Base-by-base conservation (phyloP, 2,888 invertebrate species). In the Odontothrips loti region DNA sequence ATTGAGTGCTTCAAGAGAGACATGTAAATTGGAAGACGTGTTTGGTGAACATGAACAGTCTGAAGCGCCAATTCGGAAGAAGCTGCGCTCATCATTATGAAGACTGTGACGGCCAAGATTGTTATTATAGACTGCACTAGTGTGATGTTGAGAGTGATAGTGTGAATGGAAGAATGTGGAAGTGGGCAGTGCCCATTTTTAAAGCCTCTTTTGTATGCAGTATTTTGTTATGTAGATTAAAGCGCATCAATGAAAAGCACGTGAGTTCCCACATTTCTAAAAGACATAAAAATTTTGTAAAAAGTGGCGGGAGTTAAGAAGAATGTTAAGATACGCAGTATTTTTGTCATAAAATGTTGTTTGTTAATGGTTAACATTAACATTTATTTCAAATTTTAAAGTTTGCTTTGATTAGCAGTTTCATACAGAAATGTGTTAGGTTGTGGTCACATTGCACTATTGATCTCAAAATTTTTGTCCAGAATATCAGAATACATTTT, bases 151-250 rank as follows among this genome's bases (percentile, higher is more conserved):
- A 20, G 27, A 75, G 12, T 23, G 23, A 75, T 27, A 27, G 68
- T 27, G 68, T 20, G 68, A 27, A 12, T 75, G 23, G 27, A 75
- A 8, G 27, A 75, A 23, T 58, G 17, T 75, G 68, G 27, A 27
- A 75, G 23, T 27, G 27, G 68, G 68, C 68, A 27, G 68, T 75
- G 68, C 68, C 27, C 27, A 75, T 43, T 75, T 23, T 75, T 23
- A 75, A 75, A 27, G 68, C 27, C 68, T 75, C 68, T 75, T 75
- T 75, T 75, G 68, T 75, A 75, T 75, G n/a, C 68, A 75, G 68
- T 75, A 75, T 75, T 75, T 75, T 75, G 68, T 75, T 75, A 75
- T 12, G 12, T 75, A 75, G 68, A 27, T 75, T 75, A 27, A 75
- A 75, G 27, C 27, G 68, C 68, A 23, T 75, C 27, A 75, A 27